Evolutionary conservation across 2,888 invertebrate species (phyloP).

Genomic region (Proisotoma minuta): DNA sequence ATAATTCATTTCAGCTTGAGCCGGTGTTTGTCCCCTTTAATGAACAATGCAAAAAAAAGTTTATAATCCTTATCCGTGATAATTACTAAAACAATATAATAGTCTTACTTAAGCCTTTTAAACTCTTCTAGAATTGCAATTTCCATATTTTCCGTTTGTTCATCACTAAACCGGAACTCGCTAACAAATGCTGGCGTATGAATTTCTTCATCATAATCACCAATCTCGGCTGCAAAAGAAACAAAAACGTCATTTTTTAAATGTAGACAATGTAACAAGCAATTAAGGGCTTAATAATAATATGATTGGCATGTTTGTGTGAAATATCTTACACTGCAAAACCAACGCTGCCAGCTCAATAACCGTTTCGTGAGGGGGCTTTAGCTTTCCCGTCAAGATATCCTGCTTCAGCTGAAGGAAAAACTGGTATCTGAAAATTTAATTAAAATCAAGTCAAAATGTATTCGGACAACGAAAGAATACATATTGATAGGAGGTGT

Average conservation of each 20-base stretch:
- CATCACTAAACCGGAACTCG: conserved; percentile 94
- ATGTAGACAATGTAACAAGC: no score
- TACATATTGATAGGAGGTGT: no score
- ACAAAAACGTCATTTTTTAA: neutral
- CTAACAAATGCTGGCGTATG: conserved; percentile 90
- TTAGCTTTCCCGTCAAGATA: conserved; percentile 81
- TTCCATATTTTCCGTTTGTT: conserved; percentile 95
- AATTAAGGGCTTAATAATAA: neutral
- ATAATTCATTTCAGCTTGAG: conserved; percentile 91
- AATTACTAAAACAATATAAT: neutral
- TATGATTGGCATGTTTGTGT: neutral
- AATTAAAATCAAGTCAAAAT: conserved; percentile 25
- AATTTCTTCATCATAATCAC: conserved; percentile 85
- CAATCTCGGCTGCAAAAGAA: conserved; percentile 75
- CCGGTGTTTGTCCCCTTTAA: conserved; percentile 75
- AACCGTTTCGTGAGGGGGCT: conserved; percentile 69
- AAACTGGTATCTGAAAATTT: conserved; percentile 83
- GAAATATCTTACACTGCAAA: conserved; percentile 86
- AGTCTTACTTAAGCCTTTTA: conserved; percentile 64
- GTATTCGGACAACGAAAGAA: no score
- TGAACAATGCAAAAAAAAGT: conserved; percentile 3
- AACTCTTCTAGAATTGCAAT: conserved; percentile 87
- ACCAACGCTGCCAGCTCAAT: conserved; percentile 87
- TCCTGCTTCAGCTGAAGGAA: conserved; percentile 96
- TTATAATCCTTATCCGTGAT: no score